Base-by-base conservation (phyloP, 2,888 invertebrate species). In the Mongoloraphidia duomilia region DNA sequence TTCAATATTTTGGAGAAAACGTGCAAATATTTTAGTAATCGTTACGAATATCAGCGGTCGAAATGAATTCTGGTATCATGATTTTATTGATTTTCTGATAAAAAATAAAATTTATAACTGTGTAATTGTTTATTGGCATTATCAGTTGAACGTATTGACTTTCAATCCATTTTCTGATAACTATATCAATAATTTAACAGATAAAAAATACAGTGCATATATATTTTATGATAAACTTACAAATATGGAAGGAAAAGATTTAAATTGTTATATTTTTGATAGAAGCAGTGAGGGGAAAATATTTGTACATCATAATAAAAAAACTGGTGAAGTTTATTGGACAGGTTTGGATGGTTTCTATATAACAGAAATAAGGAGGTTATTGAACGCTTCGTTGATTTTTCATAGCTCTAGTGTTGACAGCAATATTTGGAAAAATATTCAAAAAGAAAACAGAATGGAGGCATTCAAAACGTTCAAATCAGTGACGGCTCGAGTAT, bases 171-270 rank as follows among this genome's bases (percentile, higher is more conserved):
- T 44, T 8, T 13, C 34, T 34, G 34, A 44, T 26, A 33, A 34
- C 12, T 34, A 34, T 33, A n/a, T 44, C 6, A 17, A 34, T 11
- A 44, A 44, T 33, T n/a, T 44, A 8, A 33, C 34, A 2, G 12
- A n/a, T 8, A 34, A 34, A 44, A 33, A 34, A 8, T 44, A 34
- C 13, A 44, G 46, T 0, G 34, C 59, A 35, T 44, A 53, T 1
- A 52, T 68, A 8, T 68, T 67, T 51, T 61, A 64, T 4, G 59
- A 53, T 4, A 54, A 49, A 4, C 52, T 64, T 35, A 61, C 60
- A 0, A 59, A 69, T 52, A 63, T 69, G 63, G 59, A 64, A 36
- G 53, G 59, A n/a, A 13, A 44, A 34, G 1, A 11, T 9, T 44
- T 44, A 33, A 44, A 44, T 10, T n/a, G 33, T 33, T 44, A 34